phyloP scores from a whole-genome alignment of 35 echinoderm and acorn worm genomes.

The Lytechinus pictus region DNA sequence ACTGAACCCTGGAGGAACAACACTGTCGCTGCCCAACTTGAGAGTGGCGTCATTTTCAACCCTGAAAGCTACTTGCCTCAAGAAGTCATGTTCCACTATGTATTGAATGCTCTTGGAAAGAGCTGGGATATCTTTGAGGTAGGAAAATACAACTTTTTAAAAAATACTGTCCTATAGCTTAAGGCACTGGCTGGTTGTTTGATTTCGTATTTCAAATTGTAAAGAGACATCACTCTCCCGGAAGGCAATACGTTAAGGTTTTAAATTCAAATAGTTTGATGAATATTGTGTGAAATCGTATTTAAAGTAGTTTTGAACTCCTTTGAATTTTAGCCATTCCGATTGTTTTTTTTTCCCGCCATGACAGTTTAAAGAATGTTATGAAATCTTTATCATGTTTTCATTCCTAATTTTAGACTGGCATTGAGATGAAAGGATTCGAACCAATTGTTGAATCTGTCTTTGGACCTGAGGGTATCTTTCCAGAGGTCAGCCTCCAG shows the following conservation, averaged over 20 bases:
- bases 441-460: slow-evolving; percentile 85
- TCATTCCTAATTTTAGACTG: slow-evolving; percentile 13
- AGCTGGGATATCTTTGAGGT: slow-evolving; percentile 91
- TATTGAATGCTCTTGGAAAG: slow-evolving; percentile 82
- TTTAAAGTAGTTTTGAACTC: no score
- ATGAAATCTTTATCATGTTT: not conserved
- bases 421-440: slow-evolving; percentile 93
- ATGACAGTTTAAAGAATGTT: no score
- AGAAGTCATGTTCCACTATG: slow-evolving; percentile 81
- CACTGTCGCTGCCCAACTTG: slow-evolving; percentile 77
- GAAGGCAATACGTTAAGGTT: no score
- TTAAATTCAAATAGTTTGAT: no score
- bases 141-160: not conserved
- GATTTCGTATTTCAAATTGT: no score
- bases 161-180: no score
- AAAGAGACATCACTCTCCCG: no score
- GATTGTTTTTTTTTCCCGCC: no score
- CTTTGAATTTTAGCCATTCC: no score
- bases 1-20: slow-evolving; percentile 74
- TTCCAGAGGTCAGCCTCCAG: slow-evolving; percentile 75
- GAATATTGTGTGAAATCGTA: no score
- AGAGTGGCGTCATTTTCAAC: slow-evolving; percentile 85
- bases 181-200: no score
- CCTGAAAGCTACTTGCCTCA: slow-evolving; percentile 75
- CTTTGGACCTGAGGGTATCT: slow-evolving; percentile 93